Conservation (phyloP, 2,797 vertebrate genomes). For the Knipowitschia caucasica region DNA sequence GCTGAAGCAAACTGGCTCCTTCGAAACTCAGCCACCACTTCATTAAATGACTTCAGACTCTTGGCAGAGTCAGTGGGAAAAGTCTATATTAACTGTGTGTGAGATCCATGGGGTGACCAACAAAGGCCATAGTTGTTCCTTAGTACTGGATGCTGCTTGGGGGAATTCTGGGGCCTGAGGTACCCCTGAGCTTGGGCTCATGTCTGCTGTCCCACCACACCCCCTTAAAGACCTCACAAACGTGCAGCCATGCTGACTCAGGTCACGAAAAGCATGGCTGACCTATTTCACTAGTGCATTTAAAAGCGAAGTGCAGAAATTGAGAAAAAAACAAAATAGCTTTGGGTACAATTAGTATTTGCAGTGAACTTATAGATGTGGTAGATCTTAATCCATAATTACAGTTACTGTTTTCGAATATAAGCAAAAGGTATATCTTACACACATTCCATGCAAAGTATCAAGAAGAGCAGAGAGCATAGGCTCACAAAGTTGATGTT, state of each 20-base stretch:
- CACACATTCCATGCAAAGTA: no score
- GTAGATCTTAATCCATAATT: no score
- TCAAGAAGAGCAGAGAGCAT: background rate
- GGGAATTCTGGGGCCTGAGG: constrained; percentile 52
- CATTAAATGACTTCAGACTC: constrained; percentile 85
- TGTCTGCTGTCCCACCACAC: constrained; percentile 1
- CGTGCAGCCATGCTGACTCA: constrained; percentile 18
- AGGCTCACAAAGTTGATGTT: background rate
- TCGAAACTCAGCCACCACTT: constrained; percentile 82
- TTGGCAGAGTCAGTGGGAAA: constrained; percentile 83
- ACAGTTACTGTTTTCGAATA: no score
- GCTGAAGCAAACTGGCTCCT: constrained; percentile 73
- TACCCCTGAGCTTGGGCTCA: constrained; percentile 49
- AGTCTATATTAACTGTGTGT: constrained; percentile 83
- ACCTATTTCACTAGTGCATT: constrained; percentile 46
- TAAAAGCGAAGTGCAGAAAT: constrained; percentile 14
- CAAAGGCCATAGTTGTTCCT: constrained; percentile 81
- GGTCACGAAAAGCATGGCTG: constrained; percentile 27
- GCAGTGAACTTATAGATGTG: no score
- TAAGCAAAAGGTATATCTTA: no score
- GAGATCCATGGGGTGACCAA: constrained; percentile 77
- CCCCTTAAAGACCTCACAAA: constrained; percentile 16
- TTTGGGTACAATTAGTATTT: no score
- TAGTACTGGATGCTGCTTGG: constrained; percentile 53
- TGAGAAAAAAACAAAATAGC: no score